phyloP scores from a whole-genome alignment of 1,140 invertebrate species.

The Probaryconus sp. region DNA sequence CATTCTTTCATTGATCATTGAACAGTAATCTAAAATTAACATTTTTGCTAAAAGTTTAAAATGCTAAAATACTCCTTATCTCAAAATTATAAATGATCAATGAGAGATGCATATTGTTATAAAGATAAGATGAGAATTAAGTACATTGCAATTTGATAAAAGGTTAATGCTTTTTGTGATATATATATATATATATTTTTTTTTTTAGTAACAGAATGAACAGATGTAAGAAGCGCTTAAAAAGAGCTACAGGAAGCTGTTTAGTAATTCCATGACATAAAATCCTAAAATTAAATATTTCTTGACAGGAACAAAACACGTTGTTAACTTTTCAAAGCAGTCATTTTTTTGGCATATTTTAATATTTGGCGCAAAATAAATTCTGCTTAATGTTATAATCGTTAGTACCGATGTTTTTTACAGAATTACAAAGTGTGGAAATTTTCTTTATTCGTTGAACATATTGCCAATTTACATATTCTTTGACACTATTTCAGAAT shows the following conservation, averaged over 20 bases:
- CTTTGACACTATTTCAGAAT: background rate
- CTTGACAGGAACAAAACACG: constrained; percentile 20
- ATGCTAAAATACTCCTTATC: too few species aligned
- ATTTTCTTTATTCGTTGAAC: constrained; percentile 9
- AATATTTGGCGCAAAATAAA: constrained; percentile 10
- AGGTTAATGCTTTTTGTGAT: too few species aligned
- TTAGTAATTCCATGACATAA: background rate
- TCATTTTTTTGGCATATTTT: constrained; percentile 13
- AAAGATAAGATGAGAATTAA: too few species aligned
- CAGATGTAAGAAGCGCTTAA: background rate
- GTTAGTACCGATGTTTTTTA: constrained; percentile 1
- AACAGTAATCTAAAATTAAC: too few species aligned
- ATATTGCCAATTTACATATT: constrained; percentile 10
- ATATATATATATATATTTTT: too few species aligned
- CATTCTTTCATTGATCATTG: too few species aligned
- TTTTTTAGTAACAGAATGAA: background rate
- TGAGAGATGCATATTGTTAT: too few species aligned
- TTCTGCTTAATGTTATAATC: constrained; percentile 2
- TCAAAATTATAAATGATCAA: too few species aligned
- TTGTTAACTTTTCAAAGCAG: background rate
- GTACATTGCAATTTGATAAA: too few species aligned
- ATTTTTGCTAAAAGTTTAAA: too few species aligned
- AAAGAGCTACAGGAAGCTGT: background rate
- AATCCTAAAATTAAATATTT: constrained; percentile 17
- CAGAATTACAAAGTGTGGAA: constrained; percentile 14